Conservation (phyloP, 2,888 invertebrate species). For the Sphaeridia pumilis region DNA sequence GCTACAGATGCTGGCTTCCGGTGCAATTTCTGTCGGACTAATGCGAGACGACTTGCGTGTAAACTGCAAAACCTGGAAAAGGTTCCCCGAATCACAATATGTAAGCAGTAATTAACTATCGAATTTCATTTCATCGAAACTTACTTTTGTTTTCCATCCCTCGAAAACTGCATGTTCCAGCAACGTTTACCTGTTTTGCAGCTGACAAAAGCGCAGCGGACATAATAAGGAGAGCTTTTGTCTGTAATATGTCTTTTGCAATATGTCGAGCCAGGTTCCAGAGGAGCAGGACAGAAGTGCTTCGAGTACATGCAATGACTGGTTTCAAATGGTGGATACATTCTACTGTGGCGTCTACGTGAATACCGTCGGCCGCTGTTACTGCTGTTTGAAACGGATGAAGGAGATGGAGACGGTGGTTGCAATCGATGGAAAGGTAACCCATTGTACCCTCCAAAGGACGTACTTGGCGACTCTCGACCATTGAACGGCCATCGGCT, state of each 20-base stretch:
- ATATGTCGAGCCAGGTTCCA: constrained; percentile 6
- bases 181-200: constrained; percentile 7
- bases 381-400: constrained; percentile 6
- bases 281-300: constrained; percentile 6
- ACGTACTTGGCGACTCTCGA: not conserved
- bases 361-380: constrained; percentile 8
- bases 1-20: constrained; percentile 1
- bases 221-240: constrained; percentile 8
- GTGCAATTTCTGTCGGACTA: constrained; percentile 4
- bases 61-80: constrained; percentile 9
- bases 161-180: constrained; percentile 10
- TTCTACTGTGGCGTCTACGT: constrained; percentile 4
- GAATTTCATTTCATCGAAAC: not conserved
- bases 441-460: not conserved
- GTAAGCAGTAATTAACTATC: not conserved
- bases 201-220: constrained; percentile 6
- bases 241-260: constrained; percentile 12
- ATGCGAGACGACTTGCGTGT: constrained; percentile 7
- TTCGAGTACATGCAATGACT: constrained; percentile 11
- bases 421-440: constrained; percentile 1
- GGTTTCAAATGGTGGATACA: constrained; percentile 12
- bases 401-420: constrained; percentile 8
- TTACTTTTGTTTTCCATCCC: constrained; percentile 12
- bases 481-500: not conserved
- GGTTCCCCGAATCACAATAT: not conserved